Percentiles rank a stretch among this genome's conserved stretches.
Conservation (phyloP, 2,797 vertebrate species). For the Anabacerthia variegaticeps region DNA sequence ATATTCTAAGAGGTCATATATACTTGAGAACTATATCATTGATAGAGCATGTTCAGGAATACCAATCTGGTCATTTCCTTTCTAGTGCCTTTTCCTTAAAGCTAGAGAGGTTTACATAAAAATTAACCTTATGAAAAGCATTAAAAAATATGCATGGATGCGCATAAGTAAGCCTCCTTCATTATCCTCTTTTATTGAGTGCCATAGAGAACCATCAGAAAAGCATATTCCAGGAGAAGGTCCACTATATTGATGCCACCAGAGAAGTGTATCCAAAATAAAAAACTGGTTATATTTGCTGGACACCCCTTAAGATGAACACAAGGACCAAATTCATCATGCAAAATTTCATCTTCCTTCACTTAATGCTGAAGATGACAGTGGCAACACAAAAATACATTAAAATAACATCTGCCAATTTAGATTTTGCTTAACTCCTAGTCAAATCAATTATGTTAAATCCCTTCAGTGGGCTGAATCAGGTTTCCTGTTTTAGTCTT, state of each 20-base stretch:
- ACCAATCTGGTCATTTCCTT: accelerated
- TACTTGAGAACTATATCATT: neutral
- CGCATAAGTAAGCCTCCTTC: neutral
- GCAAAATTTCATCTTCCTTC: neutral
- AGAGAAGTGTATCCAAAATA: neutral
- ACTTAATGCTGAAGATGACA: neutral
- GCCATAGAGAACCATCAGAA: neutral
- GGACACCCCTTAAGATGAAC: neutral
- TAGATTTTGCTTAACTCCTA: neutral
- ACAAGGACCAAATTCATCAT: neutral
- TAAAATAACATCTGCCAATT: neutral
- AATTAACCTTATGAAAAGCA: neutral
- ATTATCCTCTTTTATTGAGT: accelerated
- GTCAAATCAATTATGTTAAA: neutral
- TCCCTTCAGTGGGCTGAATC: neutral
- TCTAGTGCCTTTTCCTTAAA: neutral
- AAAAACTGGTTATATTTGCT: neutral
- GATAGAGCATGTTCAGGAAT: neutral
- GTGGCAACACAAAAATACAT: neutral
- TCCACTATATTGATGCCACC: accelerated
- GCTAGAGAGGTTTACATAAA: neutral
- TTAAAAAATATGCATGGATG: neutral
- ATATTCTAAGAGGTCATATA: neutral
- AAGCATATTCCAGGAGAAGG: neutral
- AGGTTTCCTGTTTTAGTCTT: neutral